phyloP scores from a whole-genome alignment of 1,140 invertebrate genomes.

The Nymphalis io region DNA sequence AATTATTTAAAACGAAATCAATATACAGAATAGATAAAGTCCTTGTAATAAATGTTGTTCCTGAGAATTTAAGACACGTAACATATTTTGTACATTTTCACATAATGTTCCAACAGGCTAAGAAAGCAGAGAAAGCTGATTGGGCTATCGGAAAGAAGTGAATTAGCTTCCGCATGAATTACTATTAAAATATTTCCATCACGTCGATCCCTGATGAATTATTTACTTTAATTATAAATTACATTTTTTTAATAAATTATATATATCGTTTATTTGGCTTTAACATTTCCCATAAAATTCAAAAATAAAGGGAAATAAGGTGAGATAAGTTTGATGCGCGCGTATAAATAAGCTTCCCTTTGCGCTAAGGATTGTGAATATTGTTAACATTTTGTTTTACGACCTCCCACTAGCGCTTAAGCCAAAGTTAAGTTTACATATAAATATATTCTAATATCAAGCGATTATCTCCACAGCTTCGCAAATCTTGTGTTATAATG shows the following conservation, averaged over 20 bases:
- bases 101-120: slow-evolving; percentile 83
- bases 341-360: slow-evolving; percentile 54
- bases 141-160: slow-evolving; percentile 88
- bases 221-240: slow-evolving; percentile 63
- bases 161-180: slow-evolving; percentile 41
- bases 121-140: slow-evolving; percentile 90
- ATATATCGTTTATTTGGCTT: slow-evolving; percentile 57
- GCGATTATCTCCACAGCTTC: slow-evolving; percentile 44
- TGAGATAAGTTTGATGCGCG: slow-evolving; percentile 62
- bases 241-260: slow-evolving; percentile 63
- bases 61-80: background rate
- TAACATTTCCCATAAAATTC: slow-evolving; percentile 45
- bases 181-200: slow-evolving; percentile 38
- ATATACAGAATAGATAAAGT: no score
- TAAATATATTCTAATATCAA: slow-evolving; percentile 24
- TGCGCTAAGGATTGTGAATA: slow-evolving; percentile 40
- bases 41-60: no score
- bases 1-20: background rate
- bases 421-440: slow-evolving; percentile 23
- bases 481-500: slow-evolving; percentile 44
- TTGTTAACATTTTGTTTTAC: slow-evolving; percentile 46
- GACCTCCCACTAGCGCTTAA: slow-evolving; percentile 41
- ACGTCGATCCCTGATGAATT: slow-evolving; percentile 47
- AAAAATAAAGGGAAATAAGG: slow-evolving; percentile 54
- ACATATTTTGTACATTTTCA: slow-evolving; percentile 39